Evolutionary conservation across 1,140 invertebrate genomes (phyloP).

Genomic region (Micrasema minimum): DNA sequence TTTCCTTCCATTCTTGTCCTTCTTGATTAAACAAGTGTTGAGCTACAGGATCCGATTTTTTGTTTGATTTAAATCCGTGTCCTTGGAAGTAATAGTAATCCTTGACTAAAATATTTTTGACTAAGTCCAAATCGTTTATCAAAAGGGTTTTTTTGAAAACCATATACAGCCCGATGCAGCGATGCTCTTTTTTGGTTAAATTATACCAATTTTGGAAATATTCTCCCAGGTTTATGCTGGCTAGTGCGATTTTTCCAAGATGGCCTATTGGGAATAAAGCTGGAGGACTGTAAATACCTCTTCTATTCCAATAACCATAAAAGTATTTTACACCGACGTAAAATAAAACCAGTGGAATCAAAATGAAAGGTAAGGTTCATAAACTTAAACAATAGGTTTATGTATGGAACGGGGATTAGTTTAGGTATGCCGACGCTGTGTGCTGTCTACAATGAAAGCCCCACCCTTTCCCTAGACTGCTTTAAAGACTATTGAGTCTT

Average conservation of each 20-base stretch:
- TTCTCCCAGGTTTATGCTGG: conserved; percentile 39
- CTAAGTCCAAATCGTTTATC: conserved; percentile 68
- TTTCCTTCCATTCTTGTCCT: conserved; percentile 57
- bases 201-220: conserved; percentile 29
- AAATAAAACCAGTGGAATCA: background rate
- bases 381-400: too few relatives aligned
- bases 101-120: conserved; percentile 70
- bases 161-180: conserved; percentile 55
- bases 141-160: conserved; percentile 63
- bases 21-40: conserved; percentile 62
- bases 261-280: conserved; percentile 65
- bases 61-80: conserved; percentile 61
- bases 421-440: too few relatives aligned
- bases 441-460: too few relatives aligned
- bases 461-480: too few relatives aligned
- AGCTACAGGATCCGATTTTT: conserved; percentile 64
- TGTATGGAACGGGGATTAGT: too few relatives aligned
- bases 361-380: conserved; percentile 7
- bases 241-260: conserved; percentile 55
- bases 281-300: conserved; percentile 58
- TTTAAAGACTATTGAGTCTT: too few relatives aligned
- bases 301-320: conserved; percentile 60
- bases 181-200: conserved; percentile 26
- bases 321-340: conserved; percentile 46
- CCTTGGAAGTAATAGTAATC: conserved; percentile 68